These are phyloP conservation scores for Panagrolaimus sp. DNA, from an alignment of 1,140 invertebrate genomes.

Conservation along the genomic window DNA sequence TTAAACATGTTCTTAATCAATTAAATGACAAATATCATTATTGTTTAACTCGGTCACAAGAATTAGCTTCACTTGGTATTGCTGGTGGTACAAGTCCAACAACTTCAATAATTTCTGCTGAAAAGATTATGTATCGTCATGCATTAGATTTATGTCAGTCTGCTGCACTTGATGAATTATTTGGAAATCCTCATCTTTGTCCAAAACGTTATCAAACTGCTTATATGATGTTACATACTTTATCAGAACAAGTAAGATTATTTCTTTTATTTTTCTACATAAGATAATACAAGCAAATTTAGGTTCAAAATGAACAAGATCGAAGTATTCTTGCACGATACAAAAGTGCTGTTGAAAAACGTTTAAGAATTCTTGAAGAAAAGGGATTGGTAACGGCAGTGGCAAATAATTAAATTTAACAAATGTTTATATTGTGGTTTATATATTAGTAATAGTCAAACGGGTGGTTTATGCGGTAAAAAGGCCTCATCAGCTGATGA, in stretches of 20 bases:
- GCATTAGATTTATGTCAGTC: constrained; percentile 75
- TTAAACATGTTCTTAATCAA: constrained; percentile 68
- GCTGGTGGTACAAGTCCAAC: constrained; percentile 47
- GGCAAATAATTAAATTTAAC: constrained; percentile 26
- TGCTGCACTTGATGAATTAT: constrained; percentile 90
- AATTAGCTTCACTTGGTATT: constrained; percentile 54
- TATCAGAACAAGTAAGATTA: constrained; percentile 80
- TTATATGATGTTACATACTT: constrained; percentile 89
- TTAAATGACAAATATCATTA: constrained; percentile 57
- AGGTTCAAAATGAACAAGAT: constrained; percentile 57
- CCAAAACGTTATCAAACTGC: constrained; percentile 92
- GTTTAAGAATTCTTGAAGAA: constrained; percentile 75
- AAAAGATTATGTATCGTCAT: constrained; percentile 55
- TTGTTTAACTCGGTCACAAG: constrained; percentile 55
- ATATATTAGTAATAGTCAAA: neutral
- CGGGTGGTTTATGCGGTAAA: too few species aligned
- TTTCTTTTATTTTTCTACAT: neutral
- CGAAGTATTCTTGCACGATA: constrained; percentile 63
- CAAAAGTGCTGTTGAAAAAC: constrained; percentile 83
- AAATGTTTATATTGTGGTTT: neutral
- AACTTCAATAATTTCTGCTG: constrained; percentile 51
- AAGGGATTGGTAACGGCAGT: constrained; percentile 72
- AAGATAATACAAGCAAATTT: constrained; percentile 14
- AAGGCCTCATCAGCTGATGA: too few species aligned
- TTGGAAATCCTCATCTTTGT: constrained; percentile 82